Base-by-base conservation (phyloP, 2,888 invertebrate species). In the Papilio demoleus region DNA sequence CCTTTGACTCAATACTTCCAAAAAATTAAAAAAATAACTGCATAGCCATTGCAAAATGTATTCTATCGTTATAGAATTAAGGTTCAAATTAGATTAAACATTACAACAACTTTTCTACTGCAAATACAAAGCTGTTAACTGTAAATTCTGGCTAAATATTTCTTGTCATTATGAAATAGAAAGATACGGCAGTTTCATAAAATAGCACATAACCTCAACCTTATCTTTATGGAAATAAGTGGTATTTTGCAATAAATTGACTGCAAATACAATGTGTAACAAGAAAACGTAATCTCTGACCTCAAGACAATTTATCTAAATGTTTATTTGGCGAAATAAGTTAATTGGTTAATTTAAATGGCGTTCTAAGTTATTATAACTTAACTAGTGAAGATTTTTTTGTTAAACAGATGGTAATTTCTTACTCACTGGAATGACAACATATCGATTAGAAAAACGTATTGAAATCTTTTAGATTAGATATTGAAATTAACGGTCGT, bases 311-410 rank as follows among this genome's bases (percentile, higher is more conserved):
- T 85, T 86, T 82, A 83, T 88, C 83, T 80, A 40, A 71, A 73
- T 76, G 78, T 86, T 85, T 85, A 85, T 86, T 86, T 86, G 81
- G 76, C 79, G 77, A 83, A 84, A 84, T 83, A n/a, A n/a, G 86
- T 87, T 87, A 86, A n/a, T n/a, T n/a, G n/a, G n/a, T n/a, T n/a
- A n/a, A n/a, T n/a, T n/a, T n/a, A n/a, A n/a, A n/a, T n/a, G n/a
- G 78, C 81, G 76, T 81, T 81, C 76, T 72, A 79, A 78, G 74
- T 74, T 73, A 76, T 79, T 60, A 65, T 42, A 65, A 53, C 53
- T 74, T 78, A 76, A 79, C 76, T 75, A 81, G 79, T 79, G 73
- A 84, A 74, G 73, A 9, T 56, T 73, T 73, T 70, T 71, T 71
- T 58, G 64, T 60, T 70, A 62, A 72, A 67, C 27, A 24, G 40